These are phyloP conservation scores for Ochotona curzoniae DNA, from an alignment of 2,113 vertebrate genomes.

Conservation along the genomic window DNA sequence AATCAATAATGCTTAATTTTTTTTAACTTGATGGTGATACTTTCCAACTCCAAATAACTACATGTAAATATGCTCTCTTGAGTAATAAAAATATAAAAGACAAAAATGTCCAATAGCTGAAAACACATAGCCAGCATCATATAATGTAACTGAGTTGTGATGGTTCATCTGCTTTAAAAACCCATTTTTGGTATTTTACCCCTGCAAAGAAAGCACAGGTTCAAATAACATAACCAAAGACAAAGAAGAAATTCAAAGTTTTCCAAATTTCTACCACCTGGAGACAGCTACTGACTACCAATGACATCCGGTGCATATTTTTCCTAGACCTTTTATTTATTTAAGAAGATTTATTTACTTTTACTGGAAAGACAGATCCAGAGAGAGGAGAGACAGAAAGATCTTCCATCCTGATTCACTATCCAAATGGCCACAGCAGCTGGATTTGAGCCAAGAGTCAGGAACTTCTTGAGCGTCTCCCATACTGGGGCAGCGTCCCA, in stretches of 20 bases:
- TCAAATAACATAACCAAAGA: not conserved
- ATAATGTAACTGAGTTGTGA: not conserved
- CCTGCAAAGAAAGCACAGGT: not conserved
- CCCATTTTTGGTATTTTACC: not conserved
- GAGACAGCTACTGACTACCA: not conserved
- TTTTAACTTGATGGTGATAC: not conserved
- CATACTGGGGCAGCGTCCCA: too few relatives aligned
- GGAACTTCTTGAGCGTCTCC: too few relatives aligned
- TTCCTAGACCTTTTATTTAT: not conserved
- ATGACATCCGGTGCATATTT: not conserved
- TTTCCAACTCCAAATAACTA: not conserved
- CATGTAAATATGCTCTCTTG: not conserved
- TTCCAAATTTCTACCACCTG: not conserved
- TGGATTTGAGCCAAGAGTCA: too few relatives aligned
- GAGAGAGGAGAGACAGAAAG: too few relatives aligned
- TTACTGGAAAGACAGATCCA: too few relatives aligned
- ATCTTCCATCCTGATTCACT: too few relatives aligned
- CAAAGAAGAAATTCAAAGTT: not conserved
- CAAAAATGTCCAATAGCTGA: not conserved
- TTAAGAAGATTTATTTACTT: too few relatives aligned
- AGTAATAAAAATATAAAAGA: not conserved
- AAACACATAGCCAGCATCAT: not conserved
- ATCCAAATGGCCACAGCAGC: too few relatives aligned
- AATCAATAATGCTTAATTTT: slow-evolving; percentile 44
- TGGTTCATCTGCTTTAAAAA: not conserved